Base-by-base conservation (phyloP, 1,140 invertebrate species). In the Cotesia chilonis region DNA sequence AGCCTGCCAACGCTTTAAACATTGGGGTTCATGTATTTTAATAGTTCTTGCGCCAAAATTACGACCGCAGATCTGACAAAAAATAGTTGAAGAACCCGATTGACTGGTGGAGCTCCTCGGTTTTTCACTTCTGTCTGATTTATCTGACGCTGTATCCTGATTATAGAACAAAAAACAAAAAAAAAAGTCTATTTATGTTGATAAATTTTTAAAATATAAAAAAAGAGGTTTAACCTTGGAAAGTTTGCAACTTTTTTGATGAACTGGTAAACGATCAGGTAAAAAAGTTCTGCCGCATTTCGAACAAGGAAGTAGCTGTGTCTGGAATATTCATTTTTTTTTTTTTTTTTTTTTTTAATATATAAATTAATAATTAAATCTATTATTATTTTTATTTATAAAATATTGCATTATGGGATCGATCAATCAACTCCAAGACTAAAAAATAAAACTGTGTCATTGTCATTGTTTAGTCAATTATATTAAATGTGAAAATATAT, bases 1-100 rank as follows among this genome's bases (percentile, higher is more conserved):
- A 38, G 84, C 76, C 63, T 90, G 86, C 91, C 92, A 93, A 80
- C 93, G 93, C 74, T 92, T 90, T n/a, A 94, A 80, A 79, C 94
- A 95, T 76, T 94, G 91, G 1, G 92, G 92, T 77, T 94, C 92
- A 83, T 95, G 94, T 66, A 94, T 93, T 54, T 87, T 85, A 61
- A 94, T 90, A 51, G 91, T 93, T 76, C 89, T 90, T 0, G 90
- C 89, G 7, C 92, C 92, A 81, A 93, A 95, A 74, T 91, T 89
- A 38, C 92, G 86, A 4, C 92, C 92, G 77, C 92, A 93, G 64
- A 93, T 89, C 77, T 93, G 92, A 81, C 94, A 95, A 36, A 90
- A 83, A 76, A 87, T 74, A 47, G 77, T 83, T 3, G 68, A 76
- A 2, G 78, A 75, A 9, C 59, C 61, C 2, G 65, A 37, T 9